These are phyloP conservation scores for Epinephelus fuscoguttatus DNA, from an alignment of 2,113 vertebrate species.

Conservation along the genomic window DNA sequence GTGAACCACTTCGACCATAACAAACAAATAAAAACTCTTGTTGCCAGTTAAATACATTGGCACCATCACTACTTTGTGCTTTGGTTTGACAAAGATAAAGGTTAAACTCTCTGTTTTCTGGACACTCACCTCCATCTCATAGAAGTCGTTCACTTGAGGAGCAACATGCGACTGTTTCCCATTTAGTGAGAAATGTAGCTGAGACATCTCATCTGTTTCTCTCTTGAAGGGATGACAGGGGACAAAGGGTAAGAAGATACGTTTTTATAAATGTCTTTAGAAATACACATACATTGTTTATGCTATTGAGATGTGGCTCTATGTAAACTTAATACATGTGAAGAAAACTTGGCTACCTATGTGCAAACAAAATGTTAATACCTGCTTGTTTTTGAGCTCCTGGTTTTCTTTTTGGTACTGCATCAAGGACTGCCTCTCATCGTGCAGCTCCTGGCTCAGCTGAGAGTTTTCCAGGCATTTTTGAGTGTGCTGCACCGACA, in stretches of 20 bases:
- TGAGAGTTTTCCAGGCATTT: conserved; percentile 95
- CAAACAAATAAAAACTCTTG: not conserved
- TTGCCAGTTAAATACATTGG: not conserved
- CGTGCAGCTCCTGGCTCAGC: conserved; percentile 91
- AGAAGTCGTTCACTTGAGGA: conserved; percentile 87
- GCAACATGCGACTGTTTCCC: conserved; percentile 83
- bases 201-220: conserved; percentile 88
- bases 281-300: not conserved
- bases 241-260: not conserved
- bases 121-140: conserved; percentile 89
- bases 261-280: not conserved
- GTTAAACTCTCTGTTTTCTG: not conserved
- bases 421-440: conserved; percentile 88
- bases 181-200: conserved; percentile 85
- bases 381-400: conserved; percentile 93
- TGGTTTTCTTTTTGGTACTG: conserved; percentile 92
- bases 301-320: not conserved
- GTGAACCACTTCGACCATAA: not conserved
- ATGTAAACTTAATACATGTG: not conserved
- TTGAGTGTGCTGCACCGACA: conserved; percentile 95
- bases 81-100: not conserved
- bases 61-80: not conserved
- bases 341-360: not conserved
- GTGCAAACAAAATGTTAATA: conserved; percentile 51
- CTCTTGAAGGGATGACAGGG: conserved; percentile 61